These are phyloP conservation scores for Potamilus streckersoni DNA, from an alignment of 1,140 invertebrate genomes.

Conservation along the genomic window DNA sequence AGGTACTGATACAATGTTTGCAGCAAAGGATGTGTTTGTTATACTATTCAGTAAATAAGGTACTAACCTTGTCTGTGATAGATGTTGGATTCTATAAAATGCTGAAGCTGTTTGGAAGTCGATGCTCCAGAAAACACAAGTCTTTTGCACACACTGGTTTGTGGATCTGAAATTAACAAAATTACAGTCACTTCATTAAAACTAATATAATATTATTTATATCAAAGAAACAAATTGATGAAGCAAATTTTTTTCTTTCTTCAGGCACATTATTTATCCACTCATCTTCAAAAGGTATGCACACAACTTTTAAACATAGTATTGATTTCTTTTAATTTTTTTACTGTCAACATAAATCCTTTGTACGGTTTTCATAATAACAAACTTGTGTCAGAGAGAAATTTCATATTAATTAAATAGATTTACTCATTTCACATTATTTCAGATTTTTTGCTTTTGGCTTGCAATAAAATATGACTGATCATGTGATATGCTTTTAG, in stretches of 20 bases:
- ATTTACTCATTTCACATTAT: no score
- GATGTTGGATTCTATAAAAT: conserved; percentile 66
- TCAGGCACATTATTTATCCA: neutral
- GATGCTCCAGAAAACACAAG: conserved; percentile 65
- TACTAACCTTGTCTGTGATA: conserved; percentile 65
- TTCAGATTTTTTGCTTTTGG: no score
- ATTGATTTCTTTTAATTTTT: no score
- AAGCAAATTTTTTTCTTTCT: neutral
- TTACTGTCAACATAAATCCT: no score
- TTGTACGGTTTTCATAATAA: no score
- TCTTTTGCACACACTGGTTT: conserved; percentile 57
- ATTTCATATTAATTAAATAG: no score
- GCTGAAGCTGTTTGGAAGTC: conserved; percentile 63
- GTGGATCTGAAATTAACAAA: conserved; percentile 45
- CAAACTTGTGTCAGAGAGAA: no score
- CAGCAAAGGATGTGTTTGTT: neutral
- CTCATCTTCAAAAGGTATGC: no score
- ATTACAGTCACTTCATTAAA: neutral
- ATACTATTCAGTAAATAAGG: neutral
- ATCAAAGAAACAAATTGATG: neutral
- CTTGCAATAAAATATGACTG: no score
- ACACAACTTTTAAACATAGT: no score
- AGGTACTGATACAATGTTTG: no score
- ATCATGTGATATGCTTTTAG: no score
- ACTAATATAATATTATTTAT: neutral